Conservation (phyloP, 2,113 vertebrate species). For the Sorex fumeus region DNA sequence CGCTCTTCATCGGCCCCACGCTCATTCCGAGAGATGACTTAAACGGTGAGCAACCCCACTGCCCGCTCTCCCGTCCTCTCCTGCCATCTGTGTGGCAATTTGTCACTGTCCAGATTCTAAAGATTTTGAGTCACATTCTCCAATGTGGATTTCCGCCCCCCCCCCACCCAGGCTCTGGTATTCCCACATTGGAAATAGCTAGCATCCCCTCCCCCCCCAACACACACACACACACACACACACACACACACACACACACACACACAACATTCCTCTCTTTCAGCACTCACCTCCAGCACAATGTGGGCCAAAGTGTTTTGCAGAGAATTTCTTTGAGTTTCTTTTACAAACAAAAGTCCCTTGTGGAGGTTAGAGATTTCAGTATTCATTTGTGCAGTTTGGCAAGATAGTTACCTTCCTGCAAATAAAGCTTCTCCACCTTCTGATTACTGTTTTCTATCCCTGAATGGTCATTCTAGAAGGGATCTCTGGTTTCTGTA, state of each 20-base stretch:
- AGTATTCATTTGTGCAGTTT: neutral
- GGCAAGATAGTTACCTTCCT: neutral
- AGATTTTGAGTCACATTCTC: neutral
- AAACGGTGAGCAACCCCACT: constrained; percentile 87
- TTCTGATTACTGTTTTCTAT: neutral
- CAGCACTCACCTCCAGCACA: neutral
- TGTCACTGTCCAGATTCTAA: too few relatives aligned
- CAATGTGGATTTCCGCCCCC: neutral
- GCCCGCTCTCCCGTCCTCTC: neutral
- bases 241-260: too few relatives aligned
- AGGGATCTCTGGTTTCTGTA: neutral
- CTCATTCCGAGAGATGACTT: constrained; percentile 89
- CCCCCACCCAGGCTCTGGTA: neutral
- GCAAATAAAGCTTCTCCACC: neutral
- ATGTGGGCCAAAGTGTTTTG: neutral
- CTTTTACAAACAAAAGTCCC: neutral
- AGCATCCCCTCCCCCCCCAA: too few relatives aligned
- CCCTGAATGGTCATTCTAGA: constrained; percentile 3
- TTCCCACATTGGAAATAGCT: neutral
- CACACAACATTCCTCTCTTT: neutral
- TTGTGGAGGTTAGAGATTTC: constrained; percentile 7
- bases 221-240: neutral
- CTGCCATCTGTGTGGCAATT: too few relatives aligned
- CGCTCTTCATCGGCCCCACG: constrained; percentile 90
- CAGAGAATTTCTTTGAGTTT: neutral